phyloP scores from a whole-genome alignment of 2,797 vertebrate species.

The Centroberyx gerrardi region DNA sequence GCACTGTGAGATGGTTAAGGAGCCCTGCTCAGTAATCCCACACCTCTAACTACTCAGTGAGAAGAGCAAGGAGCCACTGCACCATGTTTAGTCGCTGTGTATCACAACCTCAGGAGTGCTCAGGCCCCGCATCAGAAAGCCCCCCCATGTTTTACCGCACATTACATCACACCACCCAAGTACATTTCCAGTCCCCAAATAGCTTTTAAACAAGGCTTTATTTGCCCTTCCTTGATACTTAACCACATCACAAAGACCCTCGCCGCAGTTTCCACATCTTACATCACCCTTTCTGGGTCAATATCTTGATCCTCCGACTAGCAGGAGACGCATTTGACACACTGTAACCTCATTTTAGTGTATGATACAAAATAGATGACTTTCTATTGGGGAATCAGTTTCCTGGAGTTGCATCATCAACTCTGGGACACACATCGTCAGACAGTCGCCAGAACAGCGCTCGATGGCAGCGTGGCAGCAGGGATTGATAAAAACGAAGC shows the following conservation, averaged over 20 bases:
- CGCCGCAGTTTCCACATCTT: conserved; percentile 71
- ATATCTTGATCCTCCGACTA: conserved; percentile 44
- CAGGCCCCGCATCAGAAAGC: conserved; percentile 50
- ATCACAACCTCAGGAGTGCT: conserved; percentile 50
- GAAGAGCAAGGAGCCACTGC: conserved; percentile 14
- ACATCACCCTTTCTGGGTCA: conserved; percentile 68
- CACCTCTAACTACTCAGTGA: conserved; percentile 16
- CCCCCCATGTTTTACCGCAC: conserved; percentile 63
- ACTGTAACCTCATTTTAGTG: conserved; percentile 54
- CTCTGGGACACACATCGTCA: conserved; percentile 46
- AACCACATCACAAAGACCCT: conserved; percentile 51
- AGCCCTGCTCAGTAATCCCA: conserved; percentile 4
- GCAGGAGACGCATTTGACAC: conserved; percentile 39
- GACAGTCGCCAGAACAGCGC: conserved; percentile 17
- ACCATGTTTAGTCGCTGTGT: conserved; percentile 38
- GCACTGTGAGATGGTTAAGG: conserved; percentile 9
- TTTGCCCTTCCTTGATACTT: conserved; percentile 59
- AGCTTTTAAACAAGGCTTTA: conserved; percentile 46
- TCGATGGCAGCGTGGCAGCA: conserved; percentile 9
- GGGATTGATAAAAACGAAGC: conserved; percentile 24
- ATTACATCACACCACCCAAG: conserved; percentile 64
- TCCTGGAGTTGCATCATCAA: conserved; percentile 77
- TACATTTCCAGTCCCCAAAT: conserved; percentile 14
- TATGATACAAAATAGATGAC: conserved; percentile 64
- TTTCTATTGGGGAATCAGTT: conserved; percentile 59